phyloP scores from a whole-genome alignment of 2,797 vertebrate species.

The Gymnoscopelus braueri region DNA sequence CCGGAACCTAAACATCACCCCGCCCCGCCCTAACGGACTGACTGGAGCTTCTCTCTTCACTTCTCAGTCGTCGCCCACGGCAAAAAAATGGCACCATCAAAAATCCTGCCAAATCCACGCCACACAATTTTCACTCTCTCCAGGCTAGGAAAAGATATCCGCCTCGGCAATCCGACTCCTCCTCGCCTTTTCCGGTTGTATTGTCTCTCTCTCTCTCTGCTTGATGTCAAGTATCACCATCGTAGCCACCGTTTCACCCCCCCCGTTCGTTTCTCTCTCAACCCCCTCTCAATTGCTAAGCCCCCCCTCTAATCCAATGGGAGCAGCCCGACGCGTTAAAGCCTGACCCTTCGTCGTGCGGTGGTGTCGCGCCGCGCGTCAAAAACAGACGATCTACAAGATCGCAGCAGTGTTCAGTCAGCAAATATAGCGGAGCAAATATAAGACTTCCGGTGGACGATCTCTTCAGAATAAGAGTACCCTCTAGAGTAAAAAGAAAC shows the following conservation, averaged over 20 bases:
- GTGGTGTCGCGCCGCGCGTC: too few relatives aligned
- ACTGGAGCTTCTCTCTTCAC: too few relatives aligned
- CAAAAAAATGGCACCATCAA: too few relatives aligned
- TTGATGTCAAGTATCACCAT: constrained; percentile 32
- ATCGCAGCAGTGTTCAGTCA: too few relatives aligned
- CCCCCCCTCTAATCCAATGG: constrained; percentile 55
- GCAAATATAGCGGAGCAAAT: too few relatives aligned
- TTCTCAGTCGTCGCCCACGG: too few relatives aligned
- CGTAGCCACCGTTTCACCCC: constrained; percentile 15
- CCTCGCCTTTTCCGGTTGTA: neutral
- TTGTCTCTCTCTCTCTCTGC: constrained; percentile 14
- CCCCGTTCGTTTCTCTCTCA: neutral
- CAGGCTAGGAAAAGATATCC: constrained; percentile 21
- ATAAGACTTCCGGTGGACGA: too few relatives aligned
- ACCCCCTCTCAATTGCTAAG: neutral
- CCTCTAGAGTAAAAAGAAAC: too few relatives aligned
- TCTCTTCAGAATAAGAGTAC: too few relatives aligned
- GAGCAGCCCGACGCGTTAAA: constrained; percentile 44
- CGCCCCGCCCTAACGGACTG: constrained; percentile 67
- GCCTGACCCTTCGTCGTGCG: too few relatives aligned
- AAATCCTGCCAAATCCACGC: neutral
- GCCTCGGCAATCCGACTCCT: neutral
- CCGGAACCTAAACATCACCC: constrained; percentile 78
- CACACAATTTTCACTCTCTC: constrained; percentile 6
- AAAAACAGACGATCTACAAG: too few relatives aligned